phyloP scores from a whole-genome alignment of 2,113 vertebrate species.

The Cygnus atratus region DNA sequence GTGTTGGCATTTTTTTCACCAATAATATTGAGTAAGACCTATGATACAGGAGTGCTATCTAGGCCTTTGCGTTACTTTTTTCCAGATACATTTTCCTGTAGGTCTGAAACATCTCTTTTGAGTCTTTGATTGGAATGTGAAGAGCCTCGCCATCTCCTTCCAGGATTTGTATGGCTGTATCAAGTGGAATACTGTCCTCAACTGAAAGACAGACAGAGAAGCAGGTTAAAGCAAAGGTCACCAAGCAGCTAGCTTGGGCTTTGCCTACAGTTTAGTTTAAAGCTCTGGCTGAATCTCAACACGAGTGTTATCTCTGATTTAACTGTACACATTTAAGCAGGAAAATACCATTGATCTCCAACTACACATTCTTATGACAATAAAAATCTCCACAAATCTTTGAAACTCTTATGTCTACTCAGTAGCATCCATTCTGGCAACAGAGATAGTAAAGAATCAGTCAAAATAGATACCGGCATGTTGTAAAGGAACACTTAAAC shows the following conservation, averaged over 20 bases:
- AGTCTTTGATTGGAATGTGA: constrained; percentile 65
- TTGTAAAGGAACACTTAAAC: background rate
- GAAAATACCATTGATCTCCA: background rate
- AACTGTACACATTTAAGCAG: background rate
- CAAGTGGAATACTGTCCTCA: constrained; percentile 60
- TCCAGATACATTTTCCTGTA: constrained; percentile 78
- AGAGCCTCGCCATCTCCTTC: constrained; percentile 56
- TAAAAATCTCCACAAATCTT: background rate
- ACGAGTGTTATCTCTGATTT: background rate
- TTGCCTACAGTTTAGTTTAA: background rate
- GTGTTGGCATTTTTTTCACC: background rate
- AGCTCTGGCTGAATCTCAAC: background rate
- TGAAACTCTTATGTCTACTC: background rate
- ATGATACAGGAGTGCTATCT: constrained; percentile 36
- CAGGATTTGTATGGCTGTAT: constrained; percentile 64
- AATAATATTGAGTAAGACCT: background rate
- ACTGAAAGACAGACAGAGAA: constrained; percentile 53
- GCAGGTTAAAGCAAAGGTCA: background rate
- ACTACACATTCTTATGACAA: background rate
- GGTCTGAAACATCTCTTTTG: constrained; percentile 73
- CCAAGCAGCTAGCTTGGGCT: background rate
- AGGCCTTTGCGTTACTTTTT: constrained; percentile 73
- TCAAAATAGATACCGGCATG: background rate
- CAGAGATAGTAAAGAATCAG: background rate
- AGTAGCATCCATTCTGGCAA: background rate